Base-by-base conservation (phyloP, 53 echinoderm and acorn worm genomes). In the Crossaster papposus region DNA sequence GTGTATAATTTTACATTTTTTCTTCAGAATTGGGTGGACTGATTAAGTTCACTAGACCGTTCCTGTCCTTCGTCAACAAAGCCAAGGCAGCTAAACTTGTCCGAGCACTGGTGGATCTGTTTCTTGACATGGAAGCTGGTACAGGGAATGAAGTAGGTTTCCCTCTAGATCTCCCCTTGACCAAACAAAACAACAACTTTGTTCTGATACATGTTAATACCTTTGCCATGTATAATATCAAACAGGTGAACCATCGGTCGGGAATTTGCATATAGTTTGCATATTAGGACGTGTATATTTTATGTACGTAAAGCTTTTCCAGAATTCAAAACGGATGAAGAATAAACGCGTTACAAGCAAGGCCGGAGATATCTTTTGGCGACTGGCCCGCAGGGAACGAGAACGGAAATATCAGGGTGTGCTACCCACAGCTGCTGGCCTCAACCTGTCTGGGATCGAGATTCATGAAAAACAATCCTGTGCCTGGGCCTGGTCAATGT, bases 81-180 rank as follows among this genome's bases (percentile, higher is more conserved):
- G 98, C 98, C 14, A 98, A 98, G 72, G 98, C 98, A 36, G 98
- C 96, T 23, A 98, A 98, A 88, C 91, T 98, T 36, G 98, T 98
- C 17, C 72, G 98, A 70, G 98, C 95, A 18, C 89, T 98, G 36
- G 98, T 98, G 22, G 98, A 98, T 78, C 91, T 98, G 73, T 98
- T 98, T 75, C 92, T 98, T 36, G 96, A 98, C 76, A 98, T 98
- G 98, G 93, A 98, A 80, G 98, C 98, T 58, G 94, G 93, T 28
- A 98, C 98, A 13, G 98, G 98, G 44, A 96, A 96, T 78, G 98
- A 98, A 93, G 98, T 98, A 83, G 78, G 92, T 74, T 36, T 20
- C 3, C 12, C 15, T n/a, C n/a, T n/a, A n/a, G n/a, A n/a, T n/a
- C 15, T 58, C 17, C 58, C 15, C 12, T 44, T 44, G 2, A 11